A percentile compares a stretch with the other conserved stretches of the same genome.
These are phyloP conservation scores for Papilio glaucus DNA, from an alignment of 1,140 invertebrate genomes.

Conservation along the genomic window DNA sequence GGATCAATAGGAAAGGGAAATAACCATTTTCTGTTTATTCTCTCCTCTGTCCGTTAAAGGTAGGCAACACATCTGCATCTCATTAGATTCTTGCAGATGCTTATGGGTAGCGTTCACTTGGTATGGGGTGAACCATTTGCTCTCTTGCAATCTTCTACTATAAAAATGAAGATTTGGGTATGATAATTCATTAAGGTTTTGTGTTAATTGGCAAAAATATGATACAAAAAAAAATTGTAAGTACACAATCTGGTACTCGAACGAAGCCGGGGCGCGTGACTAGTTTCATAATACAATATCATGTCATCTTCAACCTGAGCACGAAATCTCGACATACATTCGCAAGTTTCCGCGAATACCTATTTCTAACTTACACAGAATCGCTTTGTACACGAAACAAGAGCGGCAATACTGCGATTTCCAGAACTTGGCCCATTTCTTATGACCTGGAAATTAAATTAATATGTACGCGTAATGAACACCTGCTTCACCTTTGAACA, in stretches of 20 bases:
- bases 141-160: too few species aligned
- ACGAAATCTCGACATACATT: slow-evolving; percentile 2
- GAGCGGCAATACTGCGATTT: not conserved
- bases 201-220: too few species aligned
- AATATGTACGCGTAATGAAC: not conserved
- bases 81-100: too few species aligned
- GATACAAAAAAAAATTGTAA: too few species aligned
- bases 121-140: too few species aligned
- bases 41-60: too few species aligned
- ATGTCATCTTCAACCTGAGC: not conserved
- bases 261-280: not conserved
- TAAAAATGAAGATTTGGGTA: too few species aligned
- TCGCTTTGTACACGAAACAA: slow-evolving; percentile 12
- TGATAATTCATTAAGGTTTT: too few species aligned
- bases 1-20: too few species aligned
- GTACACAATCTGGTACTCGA: not conserved
- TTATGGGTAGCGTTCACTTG: too few species aligned
- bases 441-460: slow-evolving; percentile 9
- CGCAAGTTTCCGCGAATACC: not conserved
- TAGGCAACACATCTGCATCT: too few species aligned
- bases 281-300: not conserved
- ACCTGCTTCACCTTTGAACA: not conserved
- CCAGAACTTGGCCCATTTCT: not conserved
- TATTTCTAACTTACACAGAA: slow-evolving; percentile 9
- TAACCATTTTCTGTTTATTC: too few species aligned